Evolutionary conservation across 2,797 vertebrate genomes (phyloP), one percentile per base, ranked within the genome.

Genomic region (Silurus lanzhouensis): DNA sequence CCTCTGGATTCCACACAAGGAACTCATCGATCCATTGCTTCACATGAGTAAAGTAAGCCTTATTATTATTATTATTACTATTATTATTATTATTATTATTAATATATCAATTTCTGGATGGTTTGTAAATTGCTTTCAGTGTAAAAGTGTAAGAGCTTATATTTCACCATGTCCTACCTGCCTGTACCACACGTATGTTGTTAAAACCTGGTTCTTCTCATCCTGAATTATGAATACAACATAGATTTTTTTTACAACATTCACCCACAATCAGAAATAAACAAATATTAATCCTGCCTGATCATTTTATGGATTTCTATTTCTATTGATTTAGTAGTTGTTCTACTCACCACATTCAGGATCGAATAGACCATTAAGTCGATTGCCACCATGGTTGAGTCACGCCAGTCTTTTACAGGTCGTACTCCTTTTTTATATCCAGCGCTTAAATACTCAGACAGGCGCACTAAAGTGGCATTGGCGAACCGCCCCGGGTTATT

Each of bases 151-250:
- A 6, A 7, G 58, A 78, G 27, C 19, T 78, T 78, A 27, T 60
- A 22, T 78, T 61, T 44, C 61, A 66, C 9, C 3, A 55, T 20
- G 52, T 67, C 82, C 85, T 91, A 99, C 98, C 96, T 99, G 98
- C 88, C 97, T 95, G 92, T 99, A 99, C 98, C 98, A 99, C 86
- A 99, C 96, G 25, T 99, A 99, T 0, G 98, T 99, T 71, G 98
- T 99, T 90, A 99, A 91, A 60, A 99, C 97, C 90, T 99, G 98
- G 89, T 99, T 99, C 93, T 99, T 99, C 92, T 99, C 98, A 85
- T 99, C 97, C 98, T 99, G 92, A 80, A 78, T 85, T 46, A 66
- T 7, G 79, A 85, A 84, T 5, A 61, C 17, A 81, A 27, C 64
- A 83, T 48, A 84, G 44, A 85, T 81, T 44, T 64, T 46, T 19